Percentiles rank a stretch among this genome's conserved stretches.
Evolutionary conservation across 2,797 vertebrate genomes (phyloP).

Genomic region (Pelochelys cantorii): DNA sequence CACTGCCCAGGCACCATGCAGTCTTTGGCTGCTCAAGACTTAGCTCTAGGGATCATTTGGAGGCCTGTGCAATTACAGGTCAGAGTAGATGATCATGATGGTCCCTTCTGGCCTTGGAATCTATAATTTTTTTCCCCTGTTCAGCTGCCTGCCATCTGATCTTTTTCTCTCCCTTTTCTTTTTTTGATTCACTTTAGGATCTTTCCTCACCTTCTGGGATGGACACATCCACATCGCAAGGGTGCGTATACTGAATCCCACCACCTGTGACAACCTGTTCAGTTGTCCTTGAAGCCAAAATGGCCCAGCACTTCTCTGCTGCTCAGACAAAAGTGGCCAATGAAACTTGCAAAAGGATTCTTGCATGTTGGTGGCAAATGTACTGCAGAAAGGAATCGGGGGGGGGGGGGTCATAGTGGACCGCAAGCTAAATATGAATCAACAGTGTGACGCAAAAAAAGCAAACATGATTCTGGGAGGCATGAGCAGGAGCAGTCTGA

Average conservation of each 20-base stretch:
- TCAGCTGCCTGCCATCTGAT: background rate
- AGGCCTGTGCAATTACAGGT: background rate
- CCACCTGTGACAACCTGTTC: fast-evolving
- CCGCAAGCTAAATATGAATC: too few relatives aligned
- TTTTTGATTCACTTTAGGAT: background rate
- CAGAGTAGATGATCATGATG: background rate
- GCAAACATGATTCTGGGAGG: too few relatives aligned
- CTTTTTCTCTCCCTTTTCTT: background rate
- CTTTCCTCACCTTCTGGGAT: background rate
- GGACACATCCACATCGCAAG: background rate
- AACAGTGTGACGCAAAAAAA: too few relatives aligned
- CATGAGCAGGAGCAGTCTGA: too few relatives aligned
- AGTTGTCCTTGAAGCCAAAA: background rate
- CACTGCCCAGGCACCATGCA: background rate
- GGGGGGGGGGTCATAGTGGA: too few relatives aligned
- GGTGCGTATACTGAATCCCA: background rate
- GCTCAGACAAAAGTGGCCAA: background rate
- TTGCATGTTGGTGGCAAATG: background rate
- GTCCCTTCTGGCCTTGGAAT: background rate
- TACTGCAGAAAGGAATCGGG: background rate
- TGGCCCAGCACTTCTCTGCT: background rate
- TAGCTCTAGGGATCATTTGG: background rate
- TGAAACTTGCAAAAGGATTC: background rate
- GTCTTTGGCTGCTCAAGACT: background rate
- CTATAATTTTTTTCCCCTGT: background rate